Evolutionary conservation across 2,888 invertebrate species (phyloP).

Genomic region (Hypomecis punctinalis): DNA sequence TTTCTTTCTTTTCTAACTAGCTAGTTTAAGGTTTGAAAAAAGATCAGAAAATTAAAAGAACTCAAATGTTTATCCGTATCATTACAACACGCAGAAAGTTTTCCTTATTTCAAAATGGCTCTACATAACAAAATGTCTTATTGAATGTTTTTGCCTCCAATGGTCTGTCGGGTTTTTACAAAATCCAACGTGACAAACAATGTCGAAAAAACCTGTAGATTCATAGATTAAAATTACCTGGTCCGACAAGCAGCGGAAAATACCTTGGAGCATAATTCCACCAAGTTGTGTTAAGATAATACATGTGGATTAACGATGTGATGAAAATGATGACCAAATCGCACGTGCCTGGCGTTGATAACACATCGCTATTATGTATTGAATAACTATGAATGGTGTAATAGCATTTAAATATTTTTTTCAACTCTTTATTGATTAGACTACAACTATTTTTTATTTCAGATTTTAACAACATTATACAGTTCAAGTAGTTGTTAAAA

Average conservation of each 20-base stretch:
- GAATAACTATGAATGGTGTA: constrained; percentile 38
- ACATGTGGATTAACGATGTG: constrained; percentile 46
- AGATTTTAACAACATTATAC: too few species aligned
- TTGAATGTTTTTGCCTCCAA: too few species aligned
- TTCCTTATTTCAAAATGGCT: too few species aligned
- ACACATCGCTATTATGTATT: constrained; percentile 35
- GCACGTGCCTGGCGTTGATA: constrained; percentile 46
- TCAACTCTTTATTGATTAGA: too few species aligned
- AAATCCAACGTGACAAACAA: background rate
- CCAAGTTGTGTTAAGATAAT: constrained; percentile 44
- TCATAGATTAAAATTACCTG: background rate
- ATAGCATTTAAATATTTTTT: background rate
- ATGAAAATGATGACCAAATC: constrained; percentile 49
- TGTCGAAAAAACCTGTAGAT: background rate
- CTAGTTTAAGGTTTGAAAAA: too few species aligned
- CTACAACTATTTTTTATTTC: too few species aligned
- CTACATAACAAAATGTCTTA: too few species aligned
- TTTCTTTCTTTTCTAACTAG: too few species aligned
- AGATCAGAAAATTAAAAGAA: too few species aligned
- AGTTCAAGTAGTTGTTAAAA: too few species aligned
- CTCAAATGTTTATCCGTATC: too few species aligned
- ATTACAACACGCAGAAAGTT: too few species aligned
- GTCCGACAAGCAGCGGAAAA: constrained; percentile 36
- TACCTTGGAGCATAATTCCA: constrained; percentile 34
- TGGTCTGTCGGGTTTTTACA: background rate